These are phyloP conservation scores for Agrochola circellaris DNA, from an alignment of 2,888 invertebrate species.

Conservation along the genomic window DNA sequence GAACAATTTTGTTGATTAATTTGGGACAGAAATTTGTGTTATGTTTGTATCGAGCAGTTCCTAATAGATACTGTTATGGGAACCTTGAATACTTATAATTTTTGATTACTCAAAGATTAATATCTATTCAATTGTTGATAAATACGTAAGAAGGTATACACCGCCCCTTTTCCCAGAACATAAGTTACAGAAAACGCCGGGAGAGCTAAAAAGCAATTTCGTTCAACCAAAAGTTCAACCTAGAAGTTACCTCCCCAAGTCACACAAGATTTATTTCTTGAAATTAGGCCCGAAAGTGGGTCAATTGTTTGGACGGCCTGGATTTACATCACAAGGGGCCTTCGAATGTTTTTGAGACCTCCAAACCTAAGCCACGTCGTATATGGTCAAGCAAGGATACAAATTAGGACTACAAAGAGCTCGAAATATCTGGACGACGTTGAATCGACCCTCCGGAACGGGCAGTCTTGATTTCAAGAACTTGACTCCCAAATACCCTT, in stretches of 20 bases:
- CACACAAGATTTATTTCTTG: conserved; percentile 49
- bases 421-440: not conserved
- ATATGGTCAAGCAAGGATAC: not conserved
- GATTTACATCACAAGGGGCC: conserved; percentile 15
- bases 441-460: not conserved
- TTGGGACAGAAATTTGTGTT: conserved; percentile 13
- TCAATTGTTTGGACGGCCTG: conserved; percentile 39
- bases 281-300: conserved; percentile 47
- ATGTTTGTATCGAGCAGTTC: not conserved
- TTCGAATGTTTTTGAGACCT: conserved; percentile 1
- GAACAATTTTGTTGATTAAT: conserved; percentile 13
- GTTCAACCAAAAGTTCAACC: conserved; percentile 22
- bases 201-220: conserved; percentile 40
- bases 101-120: not conserved
- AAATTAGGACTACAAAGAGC: not conserved
- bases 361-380: not conserved
- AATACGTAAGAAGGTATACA: not conserved
- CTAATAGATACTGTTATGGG: not conserved
- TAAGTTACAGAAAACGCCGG: conserved; percentile 1
- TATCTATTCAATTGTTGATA: not conserved
- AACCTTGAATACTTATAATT: conserved; percentile 2
- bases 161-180: not conserved
- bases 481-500: conserved; percentile 8
- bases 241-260: conserved; percentile 33
- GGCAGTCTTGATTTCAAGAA: not conserved